Conservation (phyloP, 2,888 invertebrate species). For the Papilio protenor region DNA sequence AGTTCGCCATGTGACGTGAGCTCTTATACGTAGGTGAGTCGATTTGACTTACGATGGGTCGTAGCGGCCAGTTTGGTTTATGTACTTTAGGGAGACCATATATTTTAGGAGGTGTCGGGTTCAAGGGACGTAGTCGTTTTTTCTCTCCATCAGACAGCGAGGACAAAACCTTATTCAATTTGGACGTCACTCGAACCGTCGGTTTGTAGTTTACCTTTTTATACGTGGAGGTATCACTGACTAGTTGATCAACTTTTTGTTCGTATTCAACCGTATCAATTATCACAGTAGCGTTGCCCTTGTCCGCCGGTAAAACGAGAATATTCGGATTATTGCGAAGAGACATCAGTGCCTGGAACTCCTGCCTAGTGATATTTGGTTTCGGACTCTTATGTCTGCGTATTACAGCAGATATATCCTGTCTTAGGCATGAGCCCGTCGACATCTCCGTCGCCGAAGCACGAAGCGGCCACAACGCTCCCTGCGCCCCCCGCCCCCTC, state of each 20-base stretch:
- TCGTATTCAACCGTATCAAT: neutral
- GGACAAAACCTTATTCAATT: constrained; percentile 1
- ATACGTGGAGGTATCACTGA: neutral
- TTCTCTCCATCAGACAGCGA: neutral
- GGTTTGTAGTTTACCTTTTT: neutral
- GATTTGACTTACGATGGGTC: constrained; percentile 48
- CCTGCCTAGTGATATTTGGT: neutral
- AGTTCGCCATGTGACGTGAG: constrained; percentile 4
- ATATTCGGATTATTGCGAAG: neutral
- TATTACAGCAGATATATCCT: neutral
- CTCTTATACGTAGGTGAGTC: constrained; percentile 42
- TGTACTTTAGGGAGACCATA: constrained; percentile 46
- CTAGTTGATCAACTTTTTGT: neutral
- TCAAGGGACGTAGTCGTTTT: neutral
- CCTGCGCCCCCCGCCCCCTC: no score
- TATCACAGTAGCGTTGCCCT: no score
- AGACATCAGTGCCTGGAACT: neutral
- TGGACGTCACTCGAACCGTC: constrained; percentile 7
- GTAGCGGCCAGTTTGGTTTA: constrained; percentile 43
- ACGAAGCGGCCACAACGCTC: no score
- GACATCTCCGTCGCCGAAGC: no score
- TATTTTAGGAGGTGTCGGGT: constrained; percentile 36
- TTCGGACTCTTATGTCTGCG: neutral
- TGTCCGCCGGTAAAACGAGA: no score
- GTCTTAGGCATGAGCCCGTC: neutral